Evolutionary conservation across 2,797 vertebrate genomes (phyloP).

Genomic region (Glyptemys insculpta): DNA sequence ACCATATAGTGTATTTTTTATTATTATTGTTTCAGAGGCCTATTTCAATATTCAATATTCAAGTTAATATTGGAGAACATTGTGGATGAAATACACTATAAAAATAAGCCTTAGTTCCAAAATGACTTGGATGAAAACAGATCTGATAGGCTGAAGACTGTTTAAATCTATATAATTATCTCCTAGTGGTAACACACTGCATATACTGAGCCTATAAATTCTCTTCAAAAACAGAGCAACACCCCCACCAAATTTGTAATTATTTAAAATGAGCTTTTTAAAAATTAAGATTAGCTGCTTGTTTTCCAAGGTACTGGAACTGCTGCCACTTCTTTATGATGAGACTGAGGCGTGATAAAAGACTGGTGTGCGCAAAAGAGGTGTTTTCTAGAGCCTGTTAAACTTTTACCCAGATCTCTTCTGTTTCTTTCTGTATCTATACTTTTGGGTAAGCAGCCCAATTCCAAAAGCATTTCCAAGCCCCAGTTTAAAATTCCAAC

Average conservation of each 20-base stretch:
- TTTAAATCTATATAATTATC: constrained; percentile 30
- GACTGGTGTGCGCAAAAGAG: not conserved
- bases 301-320: constrained; percentile 1
- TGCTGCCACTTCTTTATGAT: not conserved
- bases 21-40: not conserved
- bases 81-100: not conserved
- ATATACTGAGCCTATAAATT: not conserved
- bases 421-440: not conserved
- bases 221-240: constrained; percentile 34
- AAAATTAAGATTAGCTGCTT: not conserved
- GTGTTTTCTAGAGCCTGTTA: not conserved
- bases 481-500: not conserved
- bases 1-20: not conserved
- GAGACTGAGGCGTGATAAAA: not conserved
- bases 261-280: not conserved
- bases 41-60: constrained; percentile 28
- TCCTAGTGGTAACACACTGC: not conserved
- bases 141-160: not conserved
- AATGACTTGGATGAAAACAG: not conserved
- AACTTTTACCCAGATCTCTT: constrained; percentile 2
- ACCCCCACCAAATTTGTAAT: not conserved
- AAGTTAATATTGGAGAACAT: not conserved
- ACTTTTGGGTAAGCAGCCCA: not conserved
- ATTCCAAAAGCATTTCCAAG: constrained; percentile 15
- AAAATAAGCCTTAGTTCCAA: not conserved